A percentile compares a stretch with the other conserved stretches of the same genome.
Conservation (phyloP, 1,140 invertebrate species). For the Glomeris maerens region DNA sequence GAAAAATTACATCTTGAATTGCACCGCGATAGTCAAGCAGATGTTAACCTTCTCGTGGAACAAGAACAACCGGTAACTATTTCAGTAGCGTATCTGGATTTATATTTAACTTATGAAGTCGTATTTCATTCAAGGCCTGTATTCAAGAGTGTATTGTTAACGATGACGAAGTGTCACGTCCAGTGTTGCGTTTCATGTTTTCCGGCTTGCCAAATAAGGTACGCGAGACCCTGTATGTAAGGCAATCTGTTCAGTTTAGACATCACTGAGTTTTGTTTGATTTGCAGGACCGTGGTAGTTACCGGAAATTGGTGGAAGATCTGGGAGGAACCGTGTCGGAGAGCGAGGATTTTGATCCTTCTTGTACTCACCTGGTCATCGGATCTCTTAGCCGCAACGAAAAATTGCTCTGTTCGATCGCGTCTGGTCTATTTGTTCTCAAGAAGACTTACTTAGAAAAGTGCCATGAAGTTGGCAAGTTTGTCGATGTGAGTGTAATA, state of each 20-base stretch:
- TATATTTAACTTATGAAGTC: too few relatives aligned
- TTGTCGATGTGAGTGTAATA: conserved; percentile 44
- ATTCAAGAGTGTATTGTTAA: too few relatives aligned
- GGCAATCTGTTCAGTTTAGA: too few relatives aligned
- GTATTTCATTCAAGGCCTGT: too few relatives aligned
- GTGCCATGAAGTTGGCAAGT: conserved; percentile 43
- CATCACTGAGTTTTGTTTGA: too few relatives aligned
- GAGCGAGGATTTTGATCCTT: conserved; percentile 43
- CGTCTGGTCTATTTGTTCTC: conserved; percentile 72
- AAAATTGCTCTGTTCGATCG: conserved; percentile 66
- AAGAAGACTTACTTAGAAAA: conserved; percentile 58
- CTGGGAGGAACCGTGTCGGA: conserved; percentile 52
- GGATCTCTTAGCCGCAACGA: conserved; percentile 59
- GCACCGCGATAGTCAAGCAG: not conserved
- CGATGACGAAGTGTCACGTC: too few relatives aligned
- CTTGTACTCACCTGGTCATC: conserved; percentile 62
- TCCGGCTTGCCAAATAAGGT: too few relatives aligned
- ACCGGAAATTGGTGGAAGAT: conserved; percentile 38
- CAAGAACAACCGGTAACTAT: too few relatives aligned
- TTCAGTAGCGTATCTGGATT: too few relatives aligned
- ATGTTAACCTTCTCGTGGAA: too few relatives aligned
- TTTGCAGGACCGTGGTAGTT: conserved; percentile 29
- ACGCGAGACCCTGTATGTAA: too few relatives aligned
- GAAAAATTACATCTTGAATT: conserved; percentile 1
- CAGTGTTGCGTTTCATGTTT: too few relatives aligned